phyloP scores from a whole-genome alignment of 92 coral and sea anemone species.

The Pocillopora grandis region DNA sequence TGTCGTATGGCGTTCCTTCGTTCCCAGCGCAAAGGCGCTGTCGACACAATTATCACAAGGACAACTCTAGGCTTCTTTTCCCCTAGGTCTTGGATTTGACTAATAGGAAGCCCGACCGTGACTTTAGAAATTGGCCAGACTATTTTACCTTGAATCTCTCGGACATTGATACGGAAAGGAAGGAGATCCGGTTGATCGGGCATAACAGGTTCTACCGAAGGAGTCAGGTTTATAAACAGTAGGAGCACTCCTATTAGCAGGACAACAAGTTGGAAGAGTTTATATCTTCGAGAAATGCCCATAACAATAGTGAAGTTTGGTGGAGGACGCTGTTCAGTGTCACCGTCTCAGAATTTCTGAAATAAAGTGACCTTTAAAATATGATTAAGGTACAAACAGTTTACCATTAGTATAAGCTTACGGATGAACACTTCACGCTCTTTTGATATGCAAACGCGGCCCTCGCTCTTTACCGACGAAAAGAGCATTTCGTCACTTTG shows the following conservation, averaged over 20 bases:
- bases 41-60: slow-evolving; percentile 53
- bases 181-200: slow-evolving; percentile 1
- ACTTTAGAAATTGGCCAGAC: slow-evolving; percentile 18
- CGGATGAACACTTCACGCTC: no score
- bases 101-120: slow-evolving; percentile 21
- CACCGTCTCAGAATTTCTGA: not conserved
- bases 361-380: not conserved
- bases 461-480: no score
- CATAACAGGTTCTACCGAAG: not conserved
- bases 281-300: not conserved
- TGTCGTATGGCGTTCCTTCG: slow-evolving; percentile 64
- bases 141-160: slow-evolving; percentile 21
- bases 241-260: slow-evolving; percentile 1
- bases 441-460: no score
- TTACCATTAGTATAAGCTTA: no score
- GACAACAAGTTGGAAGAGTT: slow-evolving; percentile 8
- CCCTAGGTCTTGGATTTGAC: slow-evolving; percentile 28
- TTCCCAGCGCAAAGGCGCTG: slow-evolving; percentile 51
- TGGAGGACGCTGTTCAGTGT: not conserved
- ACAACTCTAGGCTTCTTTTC: slow-evolving; percentile 28
- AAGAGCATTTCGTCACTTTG: no score
- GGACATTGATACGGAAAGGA: slow-evolving; percentile 10
- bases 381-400: no score
- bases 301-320: not conserved
- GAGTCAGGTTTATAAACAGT: slow-evolving; percentile 3